These are phyloP conservation scores for Xanthorhoe spadicearia DNA, from an alignment of 2,888 invertebrate genomes.

Conservation along the genomic window DNA sequence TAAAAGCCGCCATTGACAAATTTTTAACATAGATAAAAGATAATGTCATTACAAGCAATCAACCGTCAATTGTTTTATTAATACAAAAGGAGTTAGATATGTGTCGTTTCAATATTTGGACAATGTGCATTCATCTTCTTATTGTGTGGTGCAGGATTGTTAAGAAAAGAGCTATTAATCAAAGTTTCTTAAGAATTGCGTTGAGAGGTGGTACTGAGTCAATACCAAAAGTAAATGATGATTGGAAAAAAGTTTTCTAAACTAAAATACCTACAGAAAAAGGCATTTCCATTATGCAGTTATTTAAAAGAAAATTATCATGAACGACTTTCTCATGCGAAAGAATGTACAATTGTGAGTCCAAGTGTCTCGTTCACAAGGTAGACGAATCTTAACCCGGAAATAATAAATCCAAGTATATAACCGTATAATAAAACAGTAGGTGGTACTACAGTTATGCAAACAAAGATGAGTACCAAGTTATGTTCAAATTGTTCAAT, in stretches of 20 bases:
- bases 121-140: slow-evolving; percentile 21
- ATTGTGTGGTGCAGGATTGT: slow-evolving; percentile 11
- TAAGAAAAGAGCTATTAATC: slow-evolving; percentile 2
- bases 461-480: slow-evolving; percentile 21
- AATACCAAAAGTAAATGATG: background rate
- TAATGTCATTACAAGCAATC: slow-evolving; percentile 24
- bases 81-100: slow-evolving; percentile 17
- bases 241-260: no score
- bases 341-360: background rate
- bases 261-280: no score
- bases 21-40: slow-evolving; percentile 7
- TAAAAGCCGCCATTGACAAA: background rate
- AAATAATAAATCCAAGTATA: slow-evolving; percentile 12
- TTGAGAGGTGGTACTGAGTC: background rate
- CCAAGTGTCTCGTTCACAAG: no score
- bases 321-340: background rate
- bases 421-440: background rate
- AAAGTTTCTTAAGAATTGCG: background rate
- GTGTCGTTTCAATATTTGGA: slow-evolving; percentile 20
- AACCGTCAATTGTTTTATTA: slow-evolving; percentile 23
- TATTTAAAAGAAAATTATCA: background rate
- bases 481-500: slow-evolving; percentile 35
- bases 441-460: slow-evolving; percentile 28
- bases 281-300: background rate
- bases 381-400: slow-evolving; percentile 11